phyloP scores from a whole-genome alignment of 2,888 invertebrate species.

The Lydus trimaculatus region DNA sequence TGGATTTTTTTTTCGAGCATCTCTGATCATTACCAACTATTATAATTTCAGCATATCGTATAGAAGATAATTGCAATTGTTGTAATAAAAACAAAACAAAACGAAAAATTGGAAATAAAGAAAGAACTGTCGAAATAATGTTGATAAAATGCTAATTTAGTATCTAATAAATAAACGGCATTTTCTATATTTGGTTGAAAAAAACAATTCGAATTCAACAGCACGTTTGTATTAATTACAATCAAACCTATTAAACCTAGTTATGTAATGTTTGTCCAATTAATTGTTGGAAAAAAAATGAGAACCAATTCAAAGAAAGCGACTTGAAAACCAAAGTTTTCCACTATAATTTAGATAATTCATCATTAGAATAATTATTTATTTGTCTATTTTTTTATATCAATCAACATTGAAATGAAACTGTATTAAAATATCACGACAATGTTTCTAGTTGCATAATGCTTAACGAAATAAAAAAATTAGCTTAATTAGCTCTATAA shows the following conservation, averaged over 20 bases:
- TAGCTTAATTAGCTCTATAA: constrained; percentile 27
- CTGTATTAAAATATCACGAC: neutral
- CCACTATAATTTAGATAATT: constrained; percentile 4
- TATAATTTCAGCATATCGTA: neutral
- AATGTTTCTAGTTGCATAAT: constrained; percentile 21
- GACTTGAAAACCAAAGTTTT: neutral
- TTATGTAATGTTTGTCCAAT: constrained; percentile 46
- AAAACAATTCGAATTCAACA: constrained; percentile 47
- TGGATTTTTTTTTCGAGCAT: neutral
- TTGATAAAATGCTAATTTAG: neutral
- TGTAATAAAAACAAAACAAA: neutral
- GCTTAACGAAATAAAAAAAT: neutral
- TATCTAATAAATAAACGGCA: no score
- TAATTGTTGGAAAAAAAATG: constrained; percentile 43
- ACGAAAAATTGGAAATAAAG: neutral
- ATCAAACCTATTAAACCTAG: constrained; percentile 38
- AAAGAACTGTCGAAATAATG: neutral
- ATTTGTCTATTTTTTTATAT: neutral
- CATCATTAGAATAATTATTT: neutral
- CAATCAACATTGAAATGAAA: neutral
- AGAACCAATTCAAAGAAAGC: constrained; percentile 33
- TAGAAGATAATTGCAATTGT: neutral
- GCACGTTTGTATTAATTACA: constrained; percentile 49
- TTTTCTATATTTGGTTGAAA: constrained; percentile 41
- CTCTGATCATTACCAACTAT: no score